Conservation (phyloP, 2,797 vertebrate genomes). For the Sebastiscus albofasciatus region DNA sequence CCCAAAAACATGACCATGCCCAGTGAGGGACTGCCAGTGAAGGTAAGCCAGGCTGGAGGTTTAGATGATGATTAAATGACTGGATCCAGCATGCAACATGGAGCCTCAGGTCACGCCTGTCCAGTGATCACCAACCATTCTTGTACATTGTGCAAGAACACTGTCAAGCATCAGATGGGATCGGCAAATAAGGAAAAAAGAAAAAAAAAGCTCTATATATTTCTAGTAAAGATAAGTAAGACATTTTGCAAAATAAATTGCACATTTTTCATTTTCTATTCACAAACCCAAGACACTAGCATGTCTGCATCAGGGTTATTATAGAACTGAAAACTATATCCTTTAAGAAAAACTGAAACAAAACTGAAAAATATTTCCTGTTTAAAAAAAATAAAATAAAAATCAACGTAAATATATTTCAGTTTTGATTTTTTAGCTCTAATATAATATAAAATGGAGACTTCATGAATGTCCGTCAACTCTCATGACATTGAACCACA, state of each 20-base stretch:
- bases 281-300: no score
- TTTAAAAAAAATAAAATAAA: no score
- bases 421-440: no score
- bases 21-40: slow-evolving; percentile 78
- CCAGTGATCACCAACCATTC: not conserved
- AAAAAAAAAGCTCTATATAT: no score
- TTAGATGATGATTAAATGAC: not conserved
- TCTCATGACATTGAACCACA: no score
- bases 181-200: not conserved
- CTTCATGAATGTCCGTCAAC: no score
- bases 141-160: not conserved
- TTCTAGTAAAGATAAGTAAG: not conserved
- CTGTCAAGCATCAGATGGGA: not conserved
- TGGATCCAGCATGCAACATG: not conserved
- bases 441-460: no score
- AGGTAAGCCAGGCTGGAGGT: slow-evolving; percentile 77
- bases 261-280: no score
- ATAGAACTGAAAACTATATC: no score
- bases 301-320: not conserved
- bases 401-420: no score
- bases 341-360: no score
- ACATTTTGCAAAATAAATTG: not conserved
- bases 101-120: not conserved
- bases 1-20: slow-evolving; percentile 85
- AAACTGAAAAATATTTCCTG: no score